phyloP scores from a whole-genome alignment of 2,797 vertebrate genomes.

The Sebastiscus albofasciatus region DNA sequence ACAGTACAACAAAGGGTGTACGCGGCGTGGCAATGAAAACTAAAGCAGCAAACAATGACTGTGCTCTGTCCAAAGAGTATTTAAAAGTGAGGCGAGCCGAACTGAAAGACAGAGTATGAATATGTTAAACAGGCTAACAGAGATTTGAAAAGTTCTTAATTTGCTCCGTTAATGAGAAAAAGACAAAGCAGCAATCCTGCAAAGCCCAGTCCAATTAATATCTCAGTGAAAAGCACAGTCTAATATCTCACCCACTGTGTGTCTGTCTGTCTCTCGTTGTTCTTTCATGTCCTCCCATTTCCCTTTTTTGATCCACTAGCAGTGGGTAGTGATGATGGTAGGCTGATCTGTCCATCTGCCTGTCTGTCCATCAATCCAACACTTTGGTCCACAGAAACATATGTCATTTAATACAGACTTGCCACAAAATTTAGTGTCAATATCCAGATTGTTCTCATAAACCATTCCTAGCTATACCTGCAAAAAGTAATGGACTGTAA shows the following conservation, averaged over 20 bases:
- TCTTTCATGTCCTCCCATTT: slow-evolving; percentile 37
- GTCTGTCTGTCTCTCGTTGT: slow-evolving; percentile 24
- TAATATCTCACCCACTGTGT: slow-evolving; percentile 30
- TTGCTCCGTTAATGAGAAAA: slow-evolving; percentile 70
- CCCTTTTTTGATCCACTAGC: background rate
- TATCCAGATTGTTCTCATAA: background rate
- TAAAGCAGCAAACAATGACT: slow-evolving; percentile 64
- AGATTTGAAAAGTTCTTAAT: slow-evolving; percentile 70
- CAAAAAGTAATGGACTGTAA: too few species aligned
- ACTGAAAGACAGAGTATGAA: slow-evolving; percentile 51
- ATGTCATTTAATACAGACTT: background rate
- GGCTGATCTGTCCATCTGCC: slow-evolving; percentile 23
- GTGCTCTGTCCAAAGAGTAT: slow-evolving; percentile 61
- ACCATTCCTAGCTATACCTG: too few species aligned
- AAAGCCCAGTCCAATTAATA: slow-evolving; percentile 71
- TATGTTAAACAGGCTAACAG: slow-evolving; percentile 63
- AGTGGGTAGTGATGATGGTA: background rate
- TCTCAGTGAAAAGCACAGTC: slow-evolving; percentile 47
- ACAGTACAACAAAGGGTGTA: slow-evolving; percentile 58
- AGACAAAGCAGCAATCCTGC: slow-evolving; percentile 59
- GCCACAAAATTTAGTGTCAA: background rate
- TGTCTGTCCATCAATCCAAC: slow-evolving; percentile 12
- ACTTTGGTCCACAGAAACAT: slow-evolving; percentile 13
- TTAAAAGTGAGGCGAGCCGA: slow-evolving; percentile 62
- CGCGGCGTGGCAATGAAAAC: slow-evolving; percentile 53